Evolutionary conservation across 2,113 vertebrate species (phyloP), one percentile per base, ranked within the genome.

Genomic region (Paraplagusia blochii): DNA sequence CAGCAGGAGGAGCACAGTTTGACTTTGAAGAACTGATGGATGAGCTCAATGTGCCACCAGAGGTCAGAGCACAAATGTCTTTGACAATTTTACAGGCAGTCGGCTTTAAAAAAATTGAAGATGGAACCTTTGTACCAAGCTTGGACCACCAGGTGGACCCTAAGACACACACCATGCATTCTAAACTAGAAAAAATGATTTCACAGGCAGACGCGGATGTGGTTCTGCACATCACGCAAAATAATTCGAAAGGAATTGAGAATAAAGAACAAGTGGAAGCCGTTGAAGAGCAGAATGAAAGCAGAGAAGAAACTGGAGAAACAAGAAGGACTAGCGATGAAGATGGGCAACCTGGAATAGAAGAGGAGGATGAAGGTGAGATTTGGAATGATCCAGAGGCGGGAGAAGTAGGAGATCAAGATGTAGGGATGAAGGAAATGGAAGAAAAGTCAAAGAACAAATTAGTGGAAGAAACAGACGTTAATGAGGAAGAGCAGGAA

Each of bases 31-130:
- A 90, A 65, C 49, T 90, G 53, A 78, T 82, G 66, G 74, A 88
- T 11, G 88, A 92, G 58, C 74, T 89, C 58, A 80, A 86, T 39
- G 79, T 90, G 74, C 81, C 82, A 0, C 65, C 73, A 58, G 83
- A 91, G 33, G 62, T 92, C 16, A 67, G 83, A 53, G 74, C 40
- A 45, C 77, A 90, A 18, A 82, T 92, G 9, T 58, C 66, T 6
- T 84, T 68, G 18, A 76, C 72, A 5, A 44, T 84, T 54, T 71
- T 73, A 14, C 71, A 80, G 5, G 17, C 48, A 9, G 73, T 34
- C 62, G 18, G 63, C 44, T 76, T 82, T 62, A 77, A 82, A 19
- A 70, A 75, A 1, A 44, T 45, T 14, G 74, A 79, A 9, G 74
- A 83, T 14, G 76, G 80, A 44, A 70, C 62, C n/a, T 51, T 44